phyloP scores from a whole-genome alignment of 2,797 vertebrate species.

The Clamator glandarius region DNA sequence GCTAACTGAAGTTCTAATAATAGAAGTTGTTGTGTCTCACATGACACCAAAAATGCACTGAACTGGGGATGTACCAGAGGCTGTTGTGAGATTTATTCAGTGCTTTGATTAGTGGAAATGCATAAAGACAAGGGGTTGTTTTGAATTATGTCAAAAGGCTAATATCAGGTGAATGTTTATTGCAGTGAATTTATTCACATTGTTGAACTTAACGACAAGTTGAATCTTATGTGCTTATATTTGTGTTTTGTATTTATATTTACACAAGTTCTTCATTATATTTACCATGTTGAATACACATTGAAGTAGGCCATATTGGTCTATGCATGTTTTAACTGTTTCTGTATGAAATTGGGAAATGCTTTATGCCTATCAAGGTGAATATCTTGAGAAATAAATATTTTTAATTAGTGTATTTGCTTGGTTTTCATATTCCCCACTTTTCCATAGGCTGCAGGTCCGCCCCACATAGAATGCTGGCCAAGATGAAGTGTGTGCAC shows the following conservation, averaged over 20 bases:
- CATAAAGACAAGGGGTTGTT: slow-evolving; percentile 62
- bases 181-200: slow-evolving; percentile 71
- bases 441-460: not conserved
- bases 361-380: slow-evolving; percentile 86
- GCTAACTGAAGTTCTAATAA: slow-evolving; percentile 16
- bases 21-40: slow-evolving; percentile 41
- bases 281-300: slow-evolving; percentile 89
- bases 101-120: slow-evolving; percentile 49
- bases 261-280: slow-evolving; percentile 75
- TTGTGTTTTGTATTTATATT: slow-evolving; percentile 80
- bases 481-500: not conserved
- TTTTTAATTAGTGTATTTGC: slow-evolving; percentile 74
- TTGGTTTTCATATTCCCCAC: not conserved
- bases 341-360: slow-evolving; percentile 90
- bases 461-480: accelerated
- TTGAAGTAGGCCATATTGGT: slow-evolving; percentile 90
- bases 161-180: slow-evolving; percentile 69
- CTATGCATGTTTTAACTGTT: slow-evolving; percentile 83
- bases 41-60: slow-evolving; percentile 48
- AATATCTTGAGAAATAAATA: slow-evolving; percentile 87
- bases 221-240: slow-evolving; percentile 77
- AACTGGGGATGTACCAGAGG: slow-evolving; percentile 32
- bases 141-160: slow-evolving; percentile 65
- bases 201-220: slow-evolving; percentile 74
- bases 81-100: slow-evolving; percentile 13